phyloP scores from a whole-genome alignment of 2,113 vertebrate genomes.

The Alaudala cheleensis region DNA sequence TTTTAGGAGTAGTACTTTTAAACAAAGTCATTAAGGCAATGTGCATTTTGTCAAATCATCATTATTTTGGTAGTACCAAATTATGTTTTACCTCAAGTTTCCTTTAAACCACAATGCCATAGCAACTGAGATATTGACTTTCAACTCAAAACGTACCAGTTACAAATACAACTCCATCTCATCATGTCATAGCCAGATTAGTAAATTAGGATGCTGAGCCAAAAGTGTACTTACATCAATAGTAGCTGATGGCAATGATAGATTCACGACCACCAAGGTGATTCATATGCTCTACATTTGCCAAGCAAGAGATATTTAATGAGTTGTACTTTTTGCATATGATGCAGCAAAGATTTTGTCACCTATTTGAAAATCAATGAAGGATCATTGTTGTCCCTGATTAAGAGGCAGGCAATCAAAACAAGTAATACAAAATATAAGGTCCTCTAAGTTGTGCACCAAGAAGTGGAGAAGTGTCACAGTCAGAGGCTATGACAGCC shows the following conservation, averaged over 20 bases:
- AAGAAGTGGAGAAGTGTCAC: neutral
- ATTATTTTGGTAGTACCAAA: neutral
- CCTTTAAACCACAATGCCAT: neutral
- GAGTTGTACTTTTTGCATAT: neutral
- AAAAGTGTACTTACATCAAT: neutral
- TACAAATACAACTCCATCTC: neutral
- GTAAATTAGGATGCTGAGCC: neutral
- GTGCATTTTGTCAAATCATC: neutral
- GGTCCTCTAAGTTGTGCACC: neutral
- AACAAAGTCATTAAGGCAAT: neutral
- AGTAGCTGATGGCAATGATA: neutral
- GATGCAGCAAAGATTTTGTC: neutral
- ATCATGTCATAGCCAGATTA: neutral
- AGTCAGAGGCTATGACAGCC: neutral
- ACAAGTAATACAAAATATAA: neutral
- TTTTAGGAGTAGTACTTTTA: neutral
- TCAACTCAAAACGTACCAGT: neutral
- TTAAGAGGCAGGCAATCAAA: neutral
- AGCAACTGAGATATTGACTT: neutral
- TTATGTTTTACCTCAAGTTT: neutral
- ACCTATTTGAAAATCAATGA: neutral
- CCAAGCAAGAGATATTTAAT: neutral
- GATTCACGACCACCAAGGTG: neutral
- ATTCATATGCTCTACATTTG: neutral
- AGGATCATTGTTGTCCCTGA: neutral